These are phyloP conservation scores for Pangasianodon hypophthalmus DNA, from an alignment of 2,113 vertebrate genomes.

Conservation along the genomic window DNA sequence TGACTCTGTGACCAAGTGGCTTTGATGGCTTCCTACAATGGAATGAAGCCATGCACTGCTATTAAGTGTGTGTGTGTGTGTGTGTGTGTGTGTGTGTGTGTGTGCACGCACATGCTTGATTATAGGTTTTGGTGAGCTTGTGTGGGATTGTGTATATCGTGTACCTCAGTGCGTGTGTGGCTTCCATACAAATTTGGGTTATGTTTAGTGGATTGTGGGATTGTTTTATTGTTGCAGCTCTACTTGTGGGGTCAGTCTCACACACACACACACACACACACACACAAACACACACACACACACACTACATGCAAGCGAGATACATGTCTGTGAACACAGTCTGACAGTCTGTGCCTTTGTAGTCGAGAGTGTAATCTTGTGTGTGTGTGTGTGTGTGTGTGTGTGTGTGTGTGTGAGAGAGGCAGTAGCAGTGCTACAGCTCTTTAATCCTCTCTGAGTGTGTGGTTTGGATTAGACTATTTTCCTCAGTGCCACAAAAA, in stretches of 20 bases:
- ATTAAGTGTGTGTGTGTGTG: background rate
- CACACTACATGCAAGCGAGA: background rate
- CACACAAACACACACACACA: background rate
- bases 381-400: background rate
- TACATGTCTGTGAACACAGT: background rate
- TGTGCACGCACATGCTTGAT: background rate
- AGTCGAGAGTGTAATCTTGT: background rate
- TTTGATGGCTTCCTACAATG: background rate
- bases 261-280: background rate
- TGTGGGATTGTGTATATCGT: background rate
- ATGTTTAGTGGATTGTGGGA: conserved; percentile 1
- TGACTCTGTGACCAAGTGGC: background rate
- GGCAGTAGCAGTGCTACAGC: background rate
- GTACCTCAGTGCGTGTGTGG: background rate
- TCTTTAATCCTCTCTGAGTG: background rate
- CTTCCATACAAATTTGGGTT: background rate
- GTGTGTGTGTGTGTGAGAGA: background rate
- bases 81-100: background rate
- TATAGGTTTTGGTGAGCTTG: background rate
- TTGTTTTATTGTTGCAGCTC: background rate
- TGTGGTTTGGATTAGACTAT: background rate
- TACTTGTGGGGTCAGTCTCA: background rate
- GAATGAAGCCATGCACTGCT: background rate
- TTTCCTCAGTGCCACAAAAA: background rate
- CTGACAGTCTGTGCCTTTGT: background rate